Percentiles rank a stretch among this genome's conserved stretches.
Conservation (phyloP, 2,888 invertebrate genomes). For the Resseliella maxima region DNA sequence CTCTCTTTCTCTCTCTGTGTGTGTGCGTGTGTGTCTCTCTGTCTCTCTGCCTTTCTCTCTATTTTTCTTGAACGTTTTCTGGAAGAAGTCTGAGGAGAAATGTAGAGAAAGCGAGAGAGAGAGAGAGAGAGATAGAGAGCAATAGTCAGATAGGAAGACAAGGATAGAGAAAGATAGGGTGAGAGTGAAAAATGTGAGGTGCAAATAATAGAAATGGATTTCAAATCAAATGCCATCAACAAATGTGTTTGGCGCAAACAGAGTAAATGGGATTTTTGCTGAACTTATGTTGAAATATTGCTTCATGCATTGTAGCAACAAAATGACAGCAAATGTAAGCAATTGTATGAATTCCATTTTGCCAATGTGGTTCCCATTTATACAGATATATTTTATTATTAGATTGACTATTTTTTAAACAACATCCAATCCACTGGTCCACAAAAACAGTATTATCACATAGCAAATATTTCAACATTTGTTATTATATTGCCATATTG, state of each 20-base stretch:
- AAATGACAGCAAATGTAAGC: conserved; percentile 17
- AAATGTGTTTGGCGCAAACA: not conserved
- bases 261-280: not conserved
- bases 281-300: not conserved
- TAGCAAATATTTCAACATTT: too few species aligned
- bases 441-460: too few species aligned
- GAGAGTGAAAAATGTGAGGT: not conserved
- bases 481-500: too few species aligned
- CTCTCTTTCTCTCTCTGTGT: too few species aligned
- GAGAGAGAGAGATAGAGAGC: not conserved
- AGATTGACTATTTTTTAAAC: not conserved
- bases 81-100: not conserved
- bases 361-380: not conserved
- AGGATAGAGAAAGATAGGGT: not conserved
- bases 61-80: too few species aligned
- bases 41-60: too few species aligned
- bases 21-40: too few species aligned
- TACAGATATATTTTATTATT: not conserved
- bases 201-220: conserved; percentile 5
- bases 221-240: not conserved
- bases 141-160: not conserved
- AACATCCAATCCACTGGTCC: too few species aligned
- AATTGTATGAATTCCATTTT: not conserved
- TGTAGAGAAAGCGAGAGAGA: not conserved
- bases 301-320: not conserved